Evolutionary conservation across 2,888 invertebrate species (phyloP), one percentile per base, ranked within the genome.

Genomic region (Drosophila tanythrix): DNA sequence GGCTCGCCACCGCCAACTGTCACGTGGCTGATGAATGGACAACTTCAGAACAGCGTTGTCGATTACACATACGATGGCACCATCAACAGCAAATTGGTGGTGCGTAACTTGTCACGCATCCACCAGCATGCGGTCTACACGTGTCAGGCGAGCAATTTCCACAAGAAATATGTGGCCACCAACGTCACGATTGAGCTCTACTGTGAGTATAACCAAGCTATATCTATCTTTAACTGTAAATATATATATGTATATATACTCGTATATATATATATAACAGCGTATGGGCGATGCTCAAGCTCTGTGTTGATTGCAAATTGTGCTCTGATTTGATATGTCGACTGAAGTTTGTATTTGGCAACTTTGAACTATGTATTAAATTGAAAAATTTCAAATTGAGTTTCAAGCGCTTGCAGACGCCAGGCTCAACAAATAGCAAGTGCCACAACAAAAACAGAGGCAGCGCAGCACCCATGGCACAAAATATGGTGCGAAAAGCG

Each of bases 121-220:
- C 96, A 97, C 93, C 95, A 96, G 81, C 95, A 96, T 93, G 95
- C 96, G 70, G 94, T 95, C 79, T 96, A 96, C 93, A 96, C 96
- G 72, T 97, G 97, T 92, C 96, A 96, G 93, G 97, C 97, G 35
- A 95, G 95, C 85, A 97, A 97, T 90, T 93, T 93, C 76, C 93
- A 93, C 85, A 93, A 93, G 89, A 93, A 93, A 90, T 96, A 96
- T 59, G 95, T 96, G 62, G 94, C 95, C 35, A 95, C 96, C 43
- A 95, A 95, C 74, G 95, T 96, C 69, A 95, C 95, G 82, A 95
- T 97, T 82, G 96, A 96, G 92, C 95, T 97, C 93, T 95, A 96
- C 90, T 94, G 97, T 97, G 93, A 95, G 95, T 95, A 90, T 52
- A 35, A 1, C 25, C 10, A 25, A 27, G 33, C 13, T 27, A 8